Evolutionary conservation across 2,113 vertebrate genomes (phyloP), one percentile per base, ranked within the genome.

Genomic region (Hystrix cristata): DNA sequence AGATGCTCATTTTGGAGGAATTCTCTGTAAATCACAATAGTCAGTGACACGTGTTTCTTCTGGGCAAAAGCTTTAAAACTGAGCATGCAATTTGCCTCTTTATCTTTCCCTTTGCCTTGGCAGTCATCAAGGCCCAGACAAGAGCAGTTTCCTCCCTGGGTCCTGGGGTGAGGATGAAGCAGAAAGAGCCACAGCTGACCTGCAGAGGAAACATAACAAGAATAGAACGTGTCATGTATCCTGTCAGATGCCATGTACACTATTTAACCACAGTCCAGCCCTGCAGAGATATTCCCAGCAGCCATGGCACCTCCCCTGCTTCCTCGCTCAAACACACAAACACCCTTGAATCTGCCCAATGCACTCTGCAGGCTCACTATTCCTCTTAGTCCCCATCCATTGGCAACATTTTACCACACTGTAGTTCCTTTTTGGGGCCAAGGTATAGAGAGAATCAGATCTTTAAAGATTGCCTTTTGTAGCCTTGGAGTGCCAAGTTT

Each of bases 151-250:
- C 34, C 60, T 86, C 60, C 72, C 72, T 82, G 48, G 13, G 60
- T 62, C 59, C 43, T 62, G 15, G 53, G 27, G 60, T 29, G 57
- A 94, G 38, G 31, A 62, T 21, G 25, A 84, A 23, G 91, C 85
- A 96, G 48, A 81, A 38, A 59, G 65, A 78, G 31, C 53, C 86
- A 72, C 31, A 81, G 64, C 53, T 93, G 88, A 93, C 67, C 93
- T 82, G 38, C 72, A 51, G 65, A 82, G 51, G 60, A 93, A 89
- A 55, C 1, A 5, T 43, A 57, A 43, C 64, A 57, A 59, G 84
- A 96, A 89, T 8, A 94, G 55, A 96, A 95, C 10, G 25, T 94
- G 72, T 96, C 79, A 57, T 85, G 34, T 74, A 31, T 67, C 59
- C 71, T 95, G 94, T 92, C 7, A 55, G 76, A 65, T 29, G 62